A percentile compares a stretch with the other conserved stretches of the same genome.
These are phyloP conservation scores for Emydocephalus ijimae DNA, from an alignment of 2,113 vertebrate species.

Conservation along the genomic window DNA sequence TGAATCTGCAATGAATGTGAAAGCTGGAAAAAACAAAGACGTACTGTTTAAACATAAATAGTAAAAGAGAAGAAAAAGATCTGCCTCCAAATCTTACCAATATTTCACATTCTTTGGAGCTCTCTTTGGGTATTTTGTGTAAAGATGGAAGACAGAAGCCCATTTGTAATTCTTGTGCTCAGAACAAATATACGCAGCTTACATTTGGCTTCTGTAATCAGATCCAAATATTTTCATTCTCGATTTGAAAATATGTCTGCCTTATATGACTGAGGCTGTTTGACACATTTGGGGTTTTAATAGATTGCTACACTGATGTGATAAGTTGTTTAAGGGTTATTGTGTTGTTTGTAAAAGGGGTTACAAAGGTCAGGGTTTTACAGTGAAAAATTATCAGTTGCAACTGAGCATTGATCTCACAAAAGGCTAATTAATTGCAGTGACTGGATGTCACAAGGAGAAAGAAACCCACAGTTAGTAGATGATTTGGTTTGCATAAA, in stretches of 20 bases:
- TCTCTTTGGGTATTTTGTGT: neutral
- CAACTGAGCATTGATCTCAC: constrained; percentile 13
- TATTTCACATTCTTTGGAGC: neutral
- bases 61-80: neutral
- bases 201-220: neutral
- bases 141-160: neutral
- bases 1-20: neutral
- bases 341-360: constrained; percentile 5
- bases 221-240: constrained; percentile 30
- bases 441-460: neutral
- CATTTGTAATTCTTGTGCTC: neutral
- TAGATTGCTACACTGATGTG: constrained; percentile 25
- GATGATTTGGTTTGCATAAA: neutral
- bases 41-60: neutral
- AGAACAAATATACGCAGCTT: neutral
- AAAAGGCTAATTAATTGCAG: constrained; percentile 20
- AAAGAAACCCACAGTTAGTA: neutral
- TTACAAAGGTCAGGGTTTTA: constrained; percentile 18
- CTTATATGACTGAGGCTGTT: constrained; percentile 3
- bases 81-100: neutral
- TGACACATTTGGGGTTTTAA: constrained; percentile 30
- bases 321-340: constrained; percentile 21
- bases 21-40: neutral
- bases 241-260: constrained; percentile 28
- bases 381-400: constrained; percentile 22